phyloP scores from a whole-genome alignment of 2,888 invertebrate genomes.

The Junonia oenone region DNA sequence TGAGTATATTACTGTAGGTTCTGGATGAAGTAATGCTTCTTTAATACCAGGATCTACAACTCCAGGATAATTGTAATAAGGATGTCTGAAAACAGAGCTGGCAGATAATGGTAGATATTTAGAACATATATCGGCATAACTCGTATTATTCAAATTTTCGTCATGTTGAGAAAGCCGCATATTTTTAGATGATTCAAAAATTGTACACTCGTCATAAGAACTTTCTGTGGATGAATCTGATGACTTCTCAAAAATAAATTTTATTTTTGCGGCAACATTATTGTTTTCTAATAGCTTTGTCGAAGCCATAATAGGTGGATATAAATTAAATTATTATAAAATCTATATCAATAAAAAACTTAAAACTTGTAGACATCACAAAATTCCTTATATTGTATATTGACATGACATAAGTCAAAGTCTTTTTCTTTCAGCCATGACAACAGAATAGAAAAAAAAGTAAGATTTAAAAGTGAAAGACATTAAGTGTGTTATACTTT shows the following conservation, averaged over 20 bases:
- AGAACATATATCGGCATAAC: slow-evolving; percentile 48
- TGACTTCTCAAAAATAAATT: not conserved
- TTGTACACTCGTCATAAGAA: not conserved
- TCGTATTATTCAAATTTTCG: not conserved
- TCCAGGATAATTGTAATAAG: slow-evolving; percentile 55
- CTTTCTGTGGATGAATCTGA: not conserved
- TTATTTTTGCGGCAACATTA: slow-evolving; percentile 7
- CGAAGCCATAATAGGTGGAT: slow-evolving; percentile 34
- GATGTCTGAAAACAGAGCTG: slow-evolving; percentile 50
- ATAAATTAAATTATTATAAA: not conserved
- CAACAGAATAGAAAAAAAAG: not conserved
- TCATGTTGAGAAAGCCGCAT: not conserved
- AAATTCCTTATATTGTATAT: not conserved
- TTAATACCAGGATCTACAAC: slow-evolving; percentile 58
- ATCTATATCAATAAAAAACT: not conserved
- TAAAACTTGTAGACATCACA: not conserved
- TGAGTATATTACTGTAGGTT: slow-evolving; percentile 39
- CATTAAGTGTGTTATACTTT: not conserved
- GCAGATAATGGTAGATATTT: slow-evolving; percentile 50
- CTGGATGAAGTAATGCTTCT: slow-evolving; percentile 44
- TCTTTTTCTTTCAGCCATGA: not conserved
- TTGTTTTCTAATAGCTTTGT: slow-evolving; percentile 39
- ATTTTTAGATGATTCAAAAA: not conserved
- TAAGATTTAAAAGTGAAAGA: not conserved
- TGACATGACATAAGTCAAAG: not conserved